A percentile compares a stretch with the other conserved stretches of the same genome.
Conservation (phyloP, 2,113 vertebrate species). For the Strigops habroptila region DNA sequence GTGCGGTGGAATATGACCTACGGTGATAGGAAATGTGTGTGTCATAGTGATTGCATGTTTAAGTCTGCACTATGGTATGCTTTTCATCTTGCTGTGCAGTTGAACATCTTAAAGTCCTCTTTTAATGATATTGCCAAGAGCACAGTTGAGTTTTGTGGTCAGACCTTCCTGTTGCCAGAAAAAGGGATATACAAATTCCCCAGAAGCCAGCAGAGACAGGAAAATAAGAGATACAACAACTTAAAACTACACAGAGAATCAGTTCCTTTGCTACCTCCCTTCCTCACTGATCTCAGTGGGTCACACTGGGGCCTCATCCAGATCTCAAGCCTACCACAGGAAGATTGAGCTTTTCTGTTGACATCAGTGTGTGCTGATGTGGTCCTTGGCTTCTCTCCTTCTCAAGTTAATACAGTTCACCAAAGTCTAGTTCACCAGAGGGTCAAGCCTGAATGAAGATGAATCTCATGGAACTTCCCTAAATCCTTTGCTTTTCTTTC, state of each 20-base stretch:
- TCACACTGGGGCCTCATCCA: background rate
- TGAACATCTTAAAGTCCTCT: background rate
- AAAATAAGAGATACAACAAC: background rate
- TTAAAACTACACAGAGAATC: background rate
- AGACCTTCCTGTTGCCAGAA: background rate
- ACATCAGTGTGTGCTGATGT: background rate
- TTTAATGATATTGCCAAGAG: background rate
- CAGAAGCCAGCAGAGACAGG: background rate
- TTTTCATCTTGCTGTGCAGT: background rate
- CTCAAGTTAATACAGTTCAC: background rate
- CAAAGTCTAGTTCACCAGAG: background rate
- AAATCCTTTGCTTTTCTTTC: conserved; percentile 15
- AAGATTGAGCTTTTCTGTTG: background rate
- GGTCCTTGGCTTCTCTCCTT: background rate
- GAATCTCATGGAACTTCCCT: background rate
- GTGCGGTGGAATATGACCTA: background rate
- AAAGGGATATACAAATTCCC: background rate
- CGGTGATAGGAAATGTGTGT: background rate
- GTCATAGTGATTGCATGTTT: background rate
- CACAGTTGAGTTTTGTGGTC: background rate
- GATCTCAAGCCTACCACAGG: background rate
- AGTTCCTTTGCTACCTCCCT: background rate
- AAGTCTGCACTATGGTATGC: background rate
- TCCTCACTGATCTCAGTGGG: background rate
- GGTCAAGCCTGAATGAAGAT: background rate